Base-by-base conservation (phyloP, 1,140 invertebrate species). In the Camponotus pennsylvanicus region DNA sequence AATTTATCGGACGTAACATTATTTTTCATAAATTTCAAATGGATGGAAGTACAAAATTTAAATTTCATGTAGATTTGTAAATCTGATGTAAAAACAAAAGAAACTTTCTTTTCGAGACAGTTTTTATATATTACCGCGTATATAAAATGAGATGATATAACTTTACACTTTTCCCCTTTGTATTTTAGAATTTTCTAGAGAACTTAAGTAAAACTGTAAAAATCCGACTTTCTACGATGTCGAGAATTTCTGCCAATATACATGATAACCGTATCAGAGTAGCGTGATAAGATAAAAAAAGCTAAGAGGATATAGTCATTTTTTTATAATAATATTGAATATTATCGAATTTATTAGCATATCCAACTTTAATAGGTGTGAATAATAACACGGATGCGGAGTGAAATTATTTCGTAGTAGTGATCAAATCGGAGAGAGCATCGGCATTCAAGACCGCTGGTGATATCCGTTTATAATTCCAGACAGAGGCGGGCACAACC, bases 381-480 rank as follows among this genome's bases (percentile, higher is more conserved):
- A 8, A 64, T 37, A 45, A 15, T 32, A 45, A 63, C 15, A 21
- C 27, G 21, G 40, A 63, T 42, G 15, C 18, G 9, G 27, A 61
- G 42, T 37, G 18, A 64, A 64, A 78, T 78, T 78, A 64, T 78
- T 64, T 78, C 64, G 27, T 32, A 42, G 9, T 78, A 9, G 57
- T 34, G 59, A 42, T 78, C 55, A 69, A 34, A 79, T 18, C 18
- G 27, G 42, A 37, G 13, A 49, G 59, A 9, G 13, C 76, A 85
- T 85, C 82, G 55, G 52, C 34, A 82, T 87, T 85, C 52, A 59
- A 32, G 18, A 61, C 15, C 57, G 52, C 82, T 70, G 67, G 71
- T 78, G 77, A 83, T 70, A 37, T 55, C 52, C 63, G 71, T 45
- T 83, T 76, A 73, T 86, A 77, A 86, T 88, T 86, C 61, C 21